Evolutionary conservation across 2,888 invertebrate genomes (phyloP).

Genomic region (Drosophila flavopinicola): DNA sequence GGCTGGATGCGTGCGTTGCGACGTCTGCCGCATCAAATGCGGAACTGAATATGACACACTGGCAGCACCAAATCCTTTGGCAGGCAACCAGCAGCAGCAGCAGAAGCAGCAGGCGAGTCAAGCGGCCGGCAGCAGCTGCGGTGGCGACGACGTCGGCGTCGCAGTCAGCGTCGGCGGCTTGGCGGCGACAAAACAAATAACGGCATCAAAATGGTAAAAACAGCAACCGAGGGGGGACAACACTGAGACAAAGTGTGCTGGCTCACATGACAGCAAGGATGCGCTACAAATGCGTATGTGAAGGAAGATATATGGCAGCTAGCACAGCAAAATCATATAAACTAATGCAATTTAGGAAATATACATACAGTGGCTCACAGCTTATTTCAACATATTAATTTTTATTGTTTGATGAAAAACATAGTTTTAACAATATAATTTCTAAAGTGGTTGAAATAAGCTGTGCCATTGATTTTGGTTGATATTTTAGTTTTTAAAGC

Average conservation of each 20-base stretch:
- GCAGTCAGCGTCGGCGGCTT: slow-evolving; percentile 31
- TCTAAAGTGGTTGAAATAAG: too few relatives aligned
- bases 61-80: slow-evolving; percentile 65
- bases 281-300: slow-evolving; percentile 32
- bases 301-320: neutral
- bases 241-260: slow-evolving; percentile 24
- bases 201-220: slow-evolving; percentile 59
- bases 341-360: too few relatives aligned
- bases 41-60: slow-evolving; percentile 75
- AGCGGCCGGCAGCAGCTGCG: slow-evolving; percentile 38
- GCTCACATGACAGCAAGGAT: slow-evolving; percentile 36
- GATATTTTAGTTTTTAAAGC: too few relatives aligned
- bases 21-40: slow-evolving; percentile 59
- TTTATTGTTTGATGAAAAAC: too few relatives aligned
- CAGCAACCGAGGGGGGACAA: slow-evolving; percentile 5
- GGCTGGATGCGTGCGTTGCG: slow-evolving; percentile 47
- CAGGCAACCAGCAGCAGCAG: slow-evolving; percentile 42
- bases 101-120: slow-evolving; percentile 23
- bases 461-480: too few relatives aligned
- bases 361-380: too few relatives aligned
- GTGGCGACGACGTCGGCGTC: slow-evolving; percentile 50
- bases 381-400: too few relatives aligned
- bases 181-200: slow-evolving; percentile 73
- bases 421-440: too few relatives aligned
- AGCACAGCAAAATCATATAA: neutral